Percentiles rank a stretch among this genome's conserved stretches.
phyloP scores from a whole-genome alignment of 1,140 invertebrate species.

The Penaeus vannamei region DNA sequence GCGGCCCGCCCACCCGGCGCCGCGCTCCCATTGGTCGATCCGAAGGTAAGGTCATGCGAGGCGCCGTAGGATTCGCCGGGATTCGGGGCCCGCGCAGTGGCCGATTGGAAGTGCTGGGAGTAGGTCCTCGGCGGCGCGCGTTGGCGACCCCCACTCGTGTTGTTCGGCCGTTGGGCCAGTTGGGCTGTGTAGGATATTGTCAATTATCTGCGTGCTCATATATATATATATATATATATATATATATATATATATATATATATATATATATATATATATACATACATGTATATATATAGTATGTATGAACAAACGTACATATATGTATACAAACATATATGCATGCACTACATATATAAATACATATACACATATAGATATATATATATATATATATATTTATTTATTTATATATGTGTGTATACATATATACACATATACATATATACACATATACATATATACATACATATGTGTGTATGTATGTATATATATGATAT shows the following conservation, averaged over 20 bases:
- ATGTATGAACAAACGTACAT: not conserved
- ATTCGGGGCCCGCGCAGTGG: too few species aligned
- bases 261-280: conserved; percentile 52
- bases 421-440: not conserved
- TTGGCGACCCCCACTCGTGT: too few species aligned
- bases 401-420: not conserved
- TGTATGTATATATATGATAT: not conserved
- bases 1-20: too few species aligned
- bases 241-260: conserved; percentile 28
- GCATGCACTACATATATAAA: conserved; percentile 24
- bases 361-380: conserved; percentile 18
- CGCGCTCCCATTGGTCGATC: too few species aligned
- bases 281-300: conserved; percentile 23
- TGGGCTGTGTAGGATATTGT: too few species aligned
- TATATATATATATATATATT: conserved; percentile 5
- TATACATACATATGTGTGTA: not conserved
- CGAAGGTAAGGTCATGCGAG: too few species aligned
- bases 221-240: conserved; percentile 39
- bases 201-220: not conserved
- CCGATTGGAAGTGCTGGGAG: too few species aligned
- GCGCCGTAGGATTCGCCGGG: too few species aligned
- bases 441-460: not conserved
- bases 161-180: too few species aligned
- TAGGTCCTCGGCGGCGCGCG: too few species aligned
- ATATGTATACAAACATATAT: conserved; percentile 23